A percentile compares a stretch with the other conserved stretches of the same genome.
Evolutionary conservation across 2,888 invertebrate species (phyloP).

Genomic region (Caenorhabditis macrosperma): DNA sequence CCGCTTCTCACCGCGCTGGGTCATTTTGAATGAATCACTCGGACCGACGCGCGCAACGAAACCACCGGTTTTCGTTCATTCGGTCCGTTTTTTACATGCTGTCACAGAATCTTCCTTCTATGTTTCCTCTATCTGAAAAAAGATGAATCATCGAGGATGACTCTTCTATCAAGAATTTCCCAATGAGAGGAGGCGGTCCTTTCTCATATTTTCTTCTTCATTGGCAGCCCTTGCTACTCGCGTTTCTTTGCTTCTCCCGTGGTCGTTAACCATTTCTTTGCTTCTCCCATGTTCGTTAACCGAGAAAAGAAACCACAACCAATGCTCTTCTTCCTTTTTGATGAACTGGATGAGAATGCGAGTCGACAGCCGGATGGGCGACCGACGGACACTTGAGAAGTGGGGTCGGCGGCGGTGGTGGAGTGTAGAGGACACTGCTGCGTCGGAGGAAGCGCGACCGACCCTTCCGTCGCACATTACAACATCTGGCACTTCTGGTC

Average conservation of each 20-base stretch:
- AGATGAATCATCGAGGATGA: conserved; percentile 23
- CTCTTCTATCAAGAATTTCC: conserved; percentile 21
- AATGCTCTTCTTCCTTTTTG: conserved; percentile 11
- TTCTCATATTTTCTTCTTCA: not conserved
- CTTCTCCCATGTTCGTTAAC: not conserved
- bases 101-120: conserved; percentile 4
- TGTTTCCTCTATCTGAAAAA: conserved; percentile 12
- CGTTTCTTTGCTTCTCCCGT: not conserved
- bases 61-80: conserved; percentile 16
- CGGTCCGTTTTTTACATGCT: conserved; percentile 9
- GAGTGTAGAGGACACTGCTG: conserved; percentile 48
- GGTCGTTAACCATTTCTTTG: not conserved
- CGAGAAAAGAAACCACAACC: not conserved
- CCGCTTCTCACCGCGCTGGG: conserved; percentile 47
- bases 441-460: conserved; percentile 32
- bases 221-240: not conserved
- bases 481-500: conserved; percentile 51
- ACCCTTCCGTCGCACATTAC: conserved; percentile 49
- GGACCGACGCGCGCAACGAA: conserved; percentile 8
- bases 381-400: conserved; percentile 53
- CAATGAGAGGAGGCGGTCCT: not conserved
- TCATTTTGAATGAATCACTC: conserved; percentile 50
- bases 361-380: conserved; percentile 30
- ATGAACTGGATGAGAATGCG: conserved; percentile 28
- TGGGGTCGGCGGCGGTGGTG: conserved; percentile 30